Percentiles rank a stretch among this genome's conserved stretches.
Evolutionary conservation across 2,113 vertebrate genomes (phyloP).

Genomic region (Apodemus sylvaticus): DNA sequence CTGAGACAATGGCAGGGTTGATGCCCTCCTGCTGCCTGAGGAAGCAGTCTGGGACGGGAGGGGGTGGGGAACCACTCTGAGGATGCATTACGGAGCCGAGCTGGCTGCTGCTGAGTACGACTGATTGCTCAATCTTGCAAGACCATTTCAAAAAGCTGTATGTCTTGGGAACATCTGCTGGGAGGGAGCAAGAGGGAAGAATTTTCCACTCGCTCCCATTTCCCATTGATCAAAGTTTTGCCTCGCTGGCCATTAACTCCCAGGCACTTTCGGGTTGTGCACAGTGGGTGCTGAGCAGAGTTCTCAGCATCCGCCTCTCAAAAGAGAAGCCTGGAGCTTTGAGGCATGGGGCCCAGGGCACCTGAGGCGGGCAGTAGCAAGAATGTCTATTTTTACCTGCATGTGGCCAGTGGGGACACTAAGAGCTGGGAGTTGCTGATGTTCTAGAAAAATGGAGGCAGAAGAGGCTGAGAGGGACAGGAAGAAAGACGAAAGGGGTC

Average conservation of each 20-base stretch:
- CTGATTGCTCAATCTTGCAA: conserved; percentile 70
- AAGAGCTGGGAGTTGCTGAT: not conserved
- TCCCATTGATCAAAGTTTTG: conserved; percentile 55
- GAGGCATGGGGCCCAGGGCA: not conserved
- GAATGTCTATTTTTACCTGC: not conserved
- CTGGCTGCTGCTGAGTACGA: conserved; percentile 22
- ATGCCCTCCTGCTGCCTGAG: not conserved
- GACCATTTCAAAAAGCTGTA: conserved; percentile 62
- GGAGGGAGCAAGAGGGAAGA: conserved; percentile 12
- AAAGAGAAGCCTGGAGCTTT: not conserved
- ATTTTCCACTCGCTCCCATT: conserved; percentile 50
- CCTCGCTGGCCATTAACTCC: not conserved
- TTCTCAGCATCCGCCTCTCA: not conserved
- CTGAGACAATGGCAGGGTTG: not conserved
- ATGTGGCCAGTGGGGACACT: not conserved
- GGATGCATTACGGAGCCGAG: not conserved
- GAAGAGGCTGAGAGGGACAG: not conserved
- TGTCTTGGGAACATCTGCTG: conserved; percentile 42
- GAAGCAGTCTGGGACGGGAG: not conserved
- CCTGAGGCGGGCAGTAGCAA: no score
- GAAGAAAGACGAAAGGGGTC: not conserved
- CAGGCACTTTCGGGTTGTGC: not conserved
- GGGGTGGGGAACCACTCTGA: not conserved
- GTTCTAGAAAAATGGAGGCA: not conserved
- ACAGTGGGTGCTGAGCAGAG: not conserved